These are phyloP conservation scores for Pristis pectinata DNA, from an alignment of 2,797 vertebrate genomes.

Conservation along the genomic window DNA sequence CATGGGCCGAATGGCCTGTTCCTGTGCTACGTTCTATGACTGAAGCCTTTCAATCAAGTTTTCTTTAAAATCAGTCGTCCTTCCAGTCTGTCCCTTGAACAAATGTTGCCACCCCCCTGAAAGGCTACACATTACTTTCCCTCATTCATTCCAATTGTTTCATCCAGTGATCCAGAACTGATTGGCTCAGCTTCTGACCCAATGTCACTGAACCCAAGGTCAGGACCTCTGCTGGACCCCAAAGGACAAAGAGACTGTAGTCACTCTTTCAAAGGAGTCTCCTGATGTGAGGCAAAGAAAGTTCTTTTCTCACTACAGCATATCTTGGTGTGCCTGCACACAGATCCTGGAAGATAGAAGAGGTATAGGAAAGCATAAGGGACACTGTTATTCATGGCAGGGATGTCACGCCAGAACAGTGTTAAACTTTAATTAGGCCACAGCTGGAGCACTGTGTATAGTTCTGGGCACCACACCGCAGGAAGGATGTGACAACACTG, in stretches of 20 bases:
- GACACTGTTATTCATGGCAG: too few species aligned
- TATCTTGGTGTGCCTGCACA: too few species aligned
- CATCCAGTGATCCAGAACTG: background rate
- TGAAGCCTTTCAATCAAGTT: background rate
- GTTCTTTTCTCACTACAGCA: background rate
- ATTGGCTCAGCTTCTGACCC: background rate
- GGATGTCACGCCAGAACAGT: too few species aligned
- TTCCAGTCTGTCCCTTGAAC: background rate
- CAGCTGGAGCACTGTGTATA: too few species aligned
- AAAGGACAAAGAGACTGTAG: background rate
- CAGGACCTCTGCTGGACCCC: background rate
- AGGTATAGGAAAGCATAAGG: too few species aligned
- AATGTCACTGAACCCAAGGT: background rate
- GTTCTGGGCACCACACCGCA: too few species aligned
- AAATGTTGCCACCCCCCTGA: background rate
- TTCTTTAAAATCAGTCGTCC: background rate
- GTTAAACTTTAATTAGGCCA: too few species aligned
- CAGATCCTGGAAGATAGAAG: too few species aligned
- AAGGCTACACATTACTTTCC: background rate
- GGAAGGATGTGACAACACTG: too few species aligned
- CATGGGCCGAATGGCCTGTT: too few species aligned
- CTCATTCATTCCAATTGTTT: background rate
- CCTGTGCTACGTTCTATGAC: too few species aligned
- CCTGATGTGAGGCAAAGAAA: background rate
- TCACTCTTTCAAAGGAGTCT: background rate